Evolutionary conservation across 2,888 invertebrate genomes (phyloP).

Genomic region (Hirtodrosophila alboralis): DNA sequence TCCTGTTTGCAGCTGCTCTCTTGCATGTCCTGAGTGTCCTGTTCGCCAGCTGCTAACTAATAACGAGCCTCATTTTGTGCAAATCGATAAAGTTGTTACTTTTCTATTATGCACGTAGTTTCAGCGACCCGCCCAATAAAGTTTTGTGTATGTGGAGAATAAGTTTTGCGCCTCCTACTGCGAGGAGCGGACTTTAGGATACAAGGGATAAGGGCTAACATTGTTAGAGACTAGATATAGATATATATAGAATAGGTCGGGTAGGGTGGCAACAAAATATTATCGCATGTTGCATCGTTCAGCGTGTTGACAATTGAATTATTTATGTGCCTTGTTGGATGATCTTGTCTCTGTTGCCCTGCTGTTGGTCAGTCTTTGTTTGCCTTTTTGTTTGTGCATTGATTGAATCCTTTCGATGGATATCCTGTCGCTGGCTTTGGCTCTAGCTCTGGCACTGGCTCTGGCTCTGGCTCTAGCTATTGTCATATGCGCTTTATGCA

Average conservation of each 20-base stretch:
- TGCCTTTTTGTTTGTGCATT: conserved; percentile 73
- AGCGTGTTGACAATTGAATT: conserved; percentile 77
- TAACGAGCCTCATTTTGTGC: conserved; percentile 75
- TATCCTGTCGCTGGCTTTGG: conserved; percentile 23
- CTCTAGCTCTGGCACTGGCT: not conserved
- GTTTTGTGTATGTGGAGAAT: conserved; percentile 53
- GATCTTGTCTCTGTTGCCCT: conserved; percentile 49
- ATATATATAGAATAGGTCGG: no score
- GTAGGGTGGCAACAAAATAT: conserved; percentile 49
- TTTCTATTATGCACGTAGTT: conserved; percentile 57
- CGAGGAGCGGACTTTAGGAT: not conserved
- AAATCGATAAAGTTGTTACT: conserved; percentile 78
- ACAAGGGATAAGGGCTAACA: not conserved
- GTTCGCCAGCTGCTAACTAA: conserved; percentile 61
- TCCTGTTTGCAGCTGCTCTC: conserved; percentile 22
- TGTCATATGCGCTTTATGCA: conserved; percentile 78
- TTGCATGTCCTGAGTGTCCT: conserved; percentile 22
- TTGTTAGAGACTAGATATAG: conserved; percentile 7
- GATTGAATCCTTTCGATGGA: conserved; percentile 76
- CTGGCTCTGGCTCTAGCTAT: conserved; percentile 36
- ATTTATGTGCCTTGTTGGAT: conserved; percentile 69
- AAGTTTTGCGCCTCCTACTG: conserved; percentile 58
- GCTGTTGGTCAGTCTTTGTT: conserved; percentile 33
- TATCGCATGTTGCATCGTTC: conserved; percentile 73
- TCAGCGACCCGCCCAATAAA: conserved; percentile 47